Base-by-base conservation (phyloP, 2,797 vertebrate genomes). In the Psittacula derbiana region DNA sequence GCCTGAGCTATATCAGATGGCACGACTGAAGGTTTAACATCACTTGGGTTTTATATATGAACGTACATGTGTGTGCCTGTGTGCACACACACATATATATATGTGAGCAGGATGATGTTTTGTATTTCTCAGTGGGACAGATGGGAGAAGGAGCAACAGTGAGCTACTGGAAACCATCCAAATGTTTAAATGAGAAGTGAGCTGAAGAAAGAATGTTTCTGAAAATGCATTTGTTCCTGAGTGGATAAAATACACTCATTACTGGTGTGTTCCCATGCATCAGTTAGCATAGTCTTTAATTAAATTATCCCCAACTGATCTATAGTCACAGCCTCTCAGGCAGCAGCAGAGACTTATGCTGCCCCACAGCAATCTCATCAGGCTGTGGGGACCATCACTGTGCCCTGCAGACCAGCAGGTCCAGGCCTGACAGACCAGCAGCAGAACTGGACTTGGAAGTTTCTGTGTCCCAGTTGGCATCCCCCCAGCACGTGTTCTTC, bases 81-180 rank as follows among this genome's bases (percentile, higher is more conserved):
- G 4, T 64, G 55, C 20, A n/a, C 53, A 40, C 53, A 40, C 66
- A 70, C 8, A 25, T 18, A 18, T 12, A 28, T 67, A 6, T 15
- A 28, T 67, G 7, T 0, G 6, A 72, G 65, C 72, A 75, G 76
- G n/a, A 13, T 4, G 0, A 25, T 52, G 81, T 69, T 73, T 46
- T 27, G 60, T 66, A 15, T 31, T 80, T 86, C 85, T 65, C 7
- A 1, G 60, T 4, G 58, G 71, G 43, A 64, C 95, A 94, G 92
- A 90, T 93, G 90, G 92, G 49, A 80, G 83, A 76, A 95, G 88
- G 60, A 96, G 86, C 74, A 86, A 53, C 87, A 88, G 87, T 2
- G 46, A 89, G 43, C 57, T 66, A 1, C 86, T 86, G 90, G 92
- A 84, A 78, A 7, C 28, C 53, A 67, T 64, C 80, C 92, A 88